phyloP scores from a whole-genome alignment of 2,113 vertebrate species.

The Rallus limicola region DNA sequence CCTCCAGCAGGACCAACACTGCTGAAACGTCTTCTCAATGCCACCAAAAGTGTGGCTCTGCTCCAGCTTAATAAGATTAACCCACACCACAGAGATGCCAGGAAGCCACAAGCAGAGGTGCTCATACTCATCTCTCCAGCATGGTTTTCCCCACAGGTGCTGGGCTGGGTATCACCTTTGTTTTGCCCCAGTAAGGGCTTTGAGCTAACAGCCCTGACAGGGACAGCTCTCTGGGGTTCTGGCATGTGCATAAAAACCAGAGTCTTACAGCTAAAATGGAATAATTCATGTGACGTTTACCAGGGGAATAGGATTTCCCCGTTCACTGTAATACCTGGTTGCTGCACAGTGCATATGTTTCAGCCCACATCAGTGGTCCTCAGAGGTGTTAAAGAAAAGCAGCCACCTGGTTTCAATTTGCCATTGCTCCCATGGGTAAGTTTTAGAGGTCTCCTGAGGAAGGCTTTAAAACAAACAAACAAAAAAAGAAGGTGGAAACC shows the following conservation, averaged over 20 bases:
- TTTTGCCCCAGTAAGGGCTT: not conserved
- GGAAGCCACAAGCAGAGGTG: not conserved
- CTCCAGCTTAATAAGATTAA: not conserved
- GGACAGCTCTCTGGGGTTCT: not conserved
- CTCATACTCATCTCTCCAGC: not conserved
- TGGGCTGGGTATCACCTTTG: not conserved
- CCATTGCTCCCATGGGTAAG: not conserved
- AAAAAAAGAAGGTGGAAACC: not conserved
- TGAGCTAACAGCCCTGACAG: not conserved
- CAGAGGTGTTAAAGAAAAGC: not conserved
- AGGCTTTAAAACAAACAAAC: not conserved
- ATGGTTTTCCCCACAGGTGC: not conserved
- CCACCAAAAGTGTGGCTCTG: not conserved
- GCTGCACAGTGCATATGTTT: not conserved
- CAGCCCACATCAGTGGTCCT: not conserved
- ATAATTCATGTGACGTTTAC: not conserved
- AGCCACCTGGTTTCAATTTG: not conserved
- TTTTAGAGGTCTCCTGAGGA: not conserved
- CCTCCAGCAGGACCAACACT: not conserved
- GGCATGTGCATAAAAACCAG: fast-evolving
- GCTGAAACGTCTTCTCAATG: not conserved
- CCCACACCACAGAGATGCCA: not conserved
- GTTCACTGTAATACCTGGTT: not conserved
- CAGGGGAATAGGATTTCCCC: not conserved
- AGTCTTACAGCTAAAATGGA: not conserved